Conservation (phyloP, 2,888 invertebrate genomes). For the Trachelus iudaicus region DNA sequence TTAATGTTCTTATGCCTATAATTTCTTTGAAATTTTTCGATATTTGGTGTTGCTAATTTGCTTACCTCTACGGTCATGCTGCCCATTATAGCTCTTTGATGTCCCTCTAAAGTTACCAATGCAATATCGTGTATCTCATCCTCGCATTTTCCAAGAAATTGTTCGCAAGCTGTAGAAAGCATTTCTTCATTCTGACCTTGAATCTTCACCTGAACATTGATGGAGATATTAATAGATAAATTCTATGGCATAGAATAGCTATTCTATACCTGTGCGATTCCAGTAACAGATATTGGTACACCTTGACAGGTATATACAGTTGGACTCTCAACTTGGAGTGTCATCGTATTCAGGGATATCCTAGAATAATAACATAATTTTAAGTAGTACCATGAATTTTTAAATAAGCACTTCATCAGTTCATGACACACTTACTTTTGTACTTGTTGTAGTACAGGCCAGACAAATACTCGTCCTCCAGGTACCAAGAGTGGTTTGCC, state of each 20-base stretch:
- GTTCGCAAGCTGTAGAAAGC: constrained; percentile 92
- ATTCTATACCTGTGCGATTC: constrained; percentile 88
- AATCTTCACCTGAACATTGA: constrained; percentile 77
- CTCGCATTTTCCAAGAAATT: constrained; percentile 90
- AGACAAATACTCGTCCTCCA: constrained; percentile 96
- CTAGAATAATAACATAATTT: constrained; percentile 66
- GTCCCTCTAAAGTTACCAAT: constrained; percentile 90
- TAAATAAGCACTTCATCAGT: constrained; percentile 1
- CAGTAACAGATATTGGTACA: constrained; percentile 96
- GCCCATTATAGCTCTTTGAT: constrained; percentile 96
- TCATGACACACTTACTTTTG: constrained; percentile 71
- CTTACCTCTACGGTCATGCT: constrained; percentile 91
- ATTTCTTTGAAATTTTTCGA: background rate
- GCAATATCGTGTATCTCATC: constrained; percentile 91
- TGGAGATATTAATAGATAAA: background rate
- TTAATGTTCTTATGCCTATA: background rate
- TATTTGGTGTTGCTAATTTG: background rate
- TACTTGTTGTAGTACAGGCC: constrained; percentile 91
- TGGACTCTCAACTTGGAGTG: constrained; percentile 93
- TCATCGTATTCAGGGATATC: constrained; percentile 97
- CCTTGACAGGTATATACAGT: constrained; percentile 97
- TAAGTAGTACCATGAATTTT: background rate
- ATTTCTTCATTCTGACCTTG: constrained; percentile 91
- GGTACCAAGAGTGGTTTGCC: constrained; percentile 92
- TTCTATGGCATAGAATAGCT: background rate